Conservation (phyloP, 2,888 invertebrate species). For the Apamea epomidion region DNA sequence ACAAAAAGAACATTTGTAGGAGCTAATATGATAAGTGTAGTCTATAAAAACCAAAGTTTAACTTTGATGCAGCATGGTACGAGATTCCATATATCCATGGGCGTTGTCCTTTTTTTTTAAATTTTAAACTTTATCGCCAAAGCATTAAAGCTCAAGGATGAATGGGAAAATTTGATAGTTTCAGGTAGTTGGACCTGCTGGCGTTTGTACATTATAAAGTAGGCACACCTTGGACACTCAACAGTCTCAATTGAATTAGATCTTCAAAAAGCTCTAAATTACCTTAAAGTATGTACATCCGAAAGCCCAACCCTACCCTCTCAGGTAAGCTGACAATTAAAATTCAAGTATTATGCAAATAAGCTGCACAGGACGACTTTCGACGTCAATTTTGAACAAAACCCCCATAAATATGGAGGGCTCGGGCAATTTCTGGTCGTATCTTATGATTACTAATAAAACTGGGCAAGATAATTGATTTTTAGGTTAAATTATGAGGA, state of each 20-base stretch:
- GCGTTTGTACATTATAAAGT: not conserved
- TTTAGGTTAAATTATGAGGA: conserved; percentile 40
- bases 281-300: conserved; percentile 13
- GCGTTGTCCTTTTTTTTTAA: no score
- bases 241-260: conserved; percentile 18
- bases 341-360: conserved; percentile 66
- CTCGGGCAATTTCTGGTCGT: conserved; percentile 42
- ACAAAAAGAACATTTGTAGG: no score
- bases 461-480: conserved; percentile 49
- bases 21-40: no score
- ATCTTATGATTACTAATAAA: conserved; percentile 57
- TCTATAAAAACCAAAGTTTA: no score
- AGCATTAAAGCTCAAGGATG: no score
- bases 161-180: no score
- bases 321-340: conserved; percentile 58
- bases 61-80: no score
- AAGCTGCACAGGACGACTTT: conserved; percentile 43
- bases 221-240: not conserved
- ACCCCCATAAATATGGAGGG: conserved; percentile 57
- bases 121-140: no score
- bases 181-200: no score
- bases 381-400: conserved; percentile 55
- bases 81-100: no score
- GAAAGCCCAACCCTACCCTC: conserved; percentile 17
- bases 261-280: conserved; percentile 27